Conservation (phyloP, 2,888 invertebrate genomes). For the Zygogramma bicolorata region DNA sequence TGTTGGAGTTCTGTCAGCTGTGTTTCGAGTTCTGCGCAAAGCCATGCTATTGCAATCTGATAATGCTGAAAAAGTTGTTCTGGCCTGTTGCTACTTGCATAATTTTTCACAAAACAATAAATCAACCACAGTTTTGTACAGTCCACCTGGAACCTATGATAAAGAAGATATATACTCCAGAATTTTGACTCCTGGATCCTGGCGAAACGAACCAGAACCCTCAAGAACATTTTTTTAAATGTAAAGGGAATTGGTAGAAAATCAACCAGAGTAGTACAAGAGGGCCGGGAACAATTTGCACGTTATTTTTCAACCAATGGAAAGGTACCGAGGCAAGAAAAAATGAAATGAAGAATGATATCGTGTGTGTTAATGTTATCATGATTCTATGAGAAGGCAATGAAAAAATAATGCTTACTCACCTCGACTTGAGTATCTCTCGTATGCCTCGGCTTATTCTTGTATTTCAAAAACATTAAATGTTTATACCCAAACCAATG, state of each 20-base stretch:
- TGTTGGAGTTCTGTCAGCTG: constrained; percentile 14
- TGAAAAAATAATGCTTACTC: neutral
- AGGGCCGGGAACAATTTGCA: constrained; percentile 27
- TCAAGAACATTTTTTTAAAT: constrained; percentile 19
- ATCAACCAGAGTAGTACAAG: constrained; percentile 24
- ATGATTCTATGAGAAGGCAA: too few relatives aligned
- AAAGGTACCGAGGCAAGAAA: constrained; percentile 25
- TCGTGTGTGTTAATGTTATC: constrained; percentile 1
- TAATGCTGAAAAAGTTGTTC: constrained; percentile 14
- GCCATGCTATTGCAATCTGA: constrained; percentile 13
- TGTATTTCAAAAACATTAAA: constrained; percentile 21
- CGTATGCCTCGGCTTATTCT: neutral
- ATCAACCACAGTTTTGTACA: neutral
- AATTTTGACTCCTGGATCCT: constrained; percentile 12
- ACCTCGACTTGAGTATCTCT: constrained; percentile 11
- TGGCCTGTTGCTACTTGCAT: constrained; percentile 17
- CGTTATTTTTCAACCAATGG: constrained; percentile 20
- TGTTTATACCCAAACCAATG: constrained; percentile 19
- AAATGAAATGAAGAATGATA: constrained; percentile 27
- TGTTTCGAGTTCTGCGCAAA: constrained; percentile 18
- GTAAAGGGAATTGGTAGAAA: constrained; percentile 19
- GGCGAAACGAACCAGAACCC: constrained; percentile 15
- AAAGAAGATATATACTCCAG: constrained; percentile 9
- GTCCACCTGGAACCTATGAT: constrained; percentile 17
- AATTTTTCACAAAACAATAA: constrained; percentile 21